Evolutionary conservation across 2,113 vertebrate genomes (phyloP), one percentile per base, ranked within the genome.

Genomic region (Danionella cerebrum): DNA sequence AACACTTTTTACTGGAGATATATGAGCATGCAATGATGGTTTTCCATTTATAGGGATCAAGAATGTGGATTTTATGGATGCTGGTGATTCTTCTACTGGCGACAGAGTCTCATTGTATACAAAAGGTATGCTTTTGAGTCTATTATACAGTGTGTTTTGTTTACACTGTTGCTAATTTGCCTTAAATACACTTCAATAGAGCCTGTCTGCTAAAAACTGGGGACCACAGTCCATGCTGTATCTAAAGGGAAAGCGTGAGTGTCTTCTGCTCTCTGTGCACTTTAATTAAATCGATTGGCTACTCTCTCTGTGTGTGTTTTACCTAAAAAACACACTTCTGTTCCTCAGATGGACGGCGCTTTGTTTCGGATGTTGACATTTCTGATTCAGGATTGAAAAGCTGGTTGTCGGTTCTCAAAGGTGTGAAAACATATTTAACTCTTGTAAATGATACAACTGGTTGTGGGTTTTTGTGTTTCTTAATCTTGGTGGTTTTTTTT

Each of bases 221-320:
- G 79, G 86, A 14, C 87, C 87, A 42, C 87, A 89, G 79, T 87
- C 87, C 59, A 89, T 87, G 87, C 85, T 89, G 79, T 89, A 89
- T 63, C 55, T 89, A 41, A 88, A 89, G 75, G 87, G 87, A 33
- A 88, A 87, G 82, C 80, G 87, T 89, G 73, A 85, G 87, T 85
- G 35, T 66, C 8, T 1, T 6, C 35, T 11, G 6, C 1, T 24
- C 16, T 50, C 18, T 53, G 39, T 35, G 54, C 5, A 29, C 38
- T 25, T 16, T 4, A 14, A 58, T 19, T 29, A 44, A 19, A n/a
- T 44, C 57, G 41, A 19, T 42, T 60, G 5, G 14, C 27, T 42
- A n/a, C 11, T 3, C 7, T 39, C 5, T 8, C 39, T 13, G 13
- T 25, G 12, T 41, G 13, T 41, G 13, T 39, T 39, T 24, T 3